phyloP scores from a whole-genome alignment of 2,888 invertebrate species.

The Papilio elwesi region DNA sequence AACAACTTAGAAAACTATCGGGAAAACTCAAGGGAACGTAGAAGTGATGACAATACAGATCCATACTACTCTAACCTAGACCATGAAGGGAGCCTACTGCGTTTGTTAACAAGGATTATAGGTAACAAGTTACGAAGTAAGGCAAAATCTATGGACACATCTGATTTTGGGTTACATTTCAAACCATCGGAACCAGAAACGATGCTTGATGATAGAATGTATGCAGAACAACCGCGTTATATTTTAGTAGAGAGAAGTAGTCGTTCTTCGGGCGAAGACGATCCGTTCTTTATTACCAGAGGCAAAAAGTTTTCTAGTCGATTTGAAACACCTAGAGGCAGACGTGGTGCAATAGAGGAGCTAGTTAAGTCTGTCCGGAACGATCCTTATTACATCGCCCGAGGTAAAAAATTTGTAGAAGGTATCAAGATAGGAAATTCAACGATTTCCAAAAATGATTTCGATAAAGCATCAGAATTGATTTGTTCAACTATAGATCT shows the following conservation, averaged over 20 bases:
- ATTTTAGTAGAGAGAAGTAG: constrained; percentile 77
- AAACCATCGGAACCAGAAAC: constrained; percentile 60
- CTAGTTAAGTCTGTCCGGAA: constrained; percentile 77
- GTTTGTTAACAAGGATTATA: constrained; percentile 53
- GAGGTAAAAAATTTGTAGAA: constrained; percentile 75
- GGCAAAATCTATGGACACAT: constrained; percentile 35
- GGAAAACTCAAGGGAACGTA: constrained; percentile 58
- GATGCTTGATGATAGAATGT: constrained; percentile 71
- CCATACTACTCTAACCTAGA: constrained; percentile 64
- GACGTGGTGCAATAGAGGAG: constrained; percentile 74
- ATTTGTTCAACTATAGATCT: constrained; percentile 70
- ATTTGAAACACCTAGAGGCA: constrained; percentile 61
- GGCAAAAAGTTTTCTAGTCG: constrained; percentile 66
- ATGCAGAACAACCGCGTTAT: constrained; percentile 82
- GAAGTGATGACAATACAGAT: constrained; percentile 46
- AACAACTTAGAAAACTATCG: constrained; percentile 61
- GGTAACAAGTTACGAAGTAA: constrained; percentile 30
- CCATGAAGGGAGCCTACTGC: constrained; percentile 60
- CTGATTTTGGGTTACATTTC: constrained; percentile 43
- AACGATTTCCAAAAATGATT: constrained; percentile 51
- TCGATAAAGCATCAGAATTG: constrained; percentile 65
- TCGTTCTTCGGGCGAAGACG: constrained; percentile 72
- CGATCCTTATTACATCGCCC: constrained; percentile 80
- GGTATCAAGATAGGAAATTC: constrained; percentile 51
- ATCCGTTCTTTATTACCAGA: constrained; percentile 73